Evolutionary conservation across 35 echinoderm and acorn worm genomes (phyloP).

Genomic region (Heliocidaris tuberculata): DNA sequence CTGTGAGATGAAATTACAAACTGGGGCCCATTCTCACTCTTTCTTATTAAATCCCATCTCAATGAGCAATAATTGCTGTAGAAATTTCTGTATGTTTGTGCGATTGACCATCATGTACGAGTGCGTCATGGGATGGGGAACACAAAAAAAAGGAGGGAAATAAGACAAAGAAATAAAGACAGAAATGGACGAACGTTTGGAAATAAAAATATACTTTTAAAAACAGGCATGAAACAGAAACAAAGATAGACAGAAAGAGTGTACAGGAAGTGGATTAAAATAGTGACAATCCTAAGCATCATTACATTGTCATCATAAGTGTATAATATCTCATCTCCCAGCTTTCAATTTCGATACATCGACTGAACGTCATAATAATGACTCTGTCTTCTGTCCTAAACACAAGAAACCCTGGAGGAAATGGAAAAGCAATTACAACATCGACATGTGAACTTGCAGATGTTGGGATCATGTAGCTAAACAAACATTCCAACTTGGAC

Average conservation of each 20-base stretch:
- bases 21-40: too few relatives aligned
- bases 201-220: too few relatives aligned
- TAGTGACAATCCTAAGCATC: background rate
- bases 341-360: background rate
- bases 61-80: too few relatives aligned
- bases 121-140: too few relatives aligned
- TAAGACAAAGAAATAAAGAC: background rate
- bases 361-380: background rate
- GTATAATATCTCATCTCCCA: background rate
- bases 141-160: background rate
- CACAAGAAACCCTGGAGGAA: background rate
- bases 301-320: background rate
- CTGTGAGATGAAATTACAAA: too few relatives aligned
- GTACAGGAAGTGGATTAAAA: background rate
- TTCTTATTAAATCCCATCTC: too few relatives aligned
- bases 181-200: too few relatives aligned
- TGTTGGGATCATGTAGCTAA: background rate
- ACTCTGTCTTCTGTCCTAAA: too few relatives aligned
- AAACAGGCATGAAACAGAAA: background rate
- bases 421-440: slow-evolving; percentile 10
- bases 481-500: background rate
- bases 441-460: background rate
- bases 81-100: too few relatives aligned
- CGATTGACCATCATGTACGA: background rate
- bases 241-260: background rate